A percentile compares a stretch with the other conserved stretches of the same genome.
Evolutionary conservation across 2,113 vertebrate species (phyloP).

Genomic region (Cebus imitator): DNA sequence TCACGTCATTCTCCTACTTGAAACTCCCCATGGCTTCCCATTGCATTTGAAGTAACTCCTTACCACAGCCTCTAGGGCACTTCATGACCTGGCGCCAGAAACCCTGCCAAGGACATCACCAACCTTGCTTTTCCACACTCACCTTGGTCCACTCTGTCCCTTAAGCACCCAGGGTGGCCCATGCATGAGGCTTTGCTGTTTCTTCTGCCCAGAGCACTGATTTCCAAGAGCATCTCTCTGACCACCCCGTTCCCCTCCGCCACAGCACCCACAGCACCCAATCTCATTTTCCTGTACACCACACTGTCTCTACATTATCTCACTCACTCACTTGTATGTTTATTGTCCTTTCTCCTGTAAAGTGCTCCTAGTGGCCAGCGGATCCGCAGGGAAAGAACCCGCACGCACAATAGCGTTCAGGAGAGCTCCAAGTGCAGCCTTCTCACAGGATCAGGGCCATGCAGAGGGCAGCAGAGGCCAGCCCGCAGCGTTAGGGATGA

Average conservation of each 20-base stretch:
- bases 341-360: not conserved
- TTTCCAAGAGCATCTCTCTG: not conserved
- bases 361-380: not conserved
- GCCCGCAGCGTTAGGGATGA: no score
- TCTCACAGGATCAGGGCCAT: not conserved
- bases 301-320: not conserved
- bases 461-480: fast-evolving
- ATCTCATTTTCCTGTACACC: not conserved
- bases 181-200: not conserved
- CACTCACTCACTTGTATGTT: not conserved
- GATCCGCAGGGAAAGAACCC: not conserved
- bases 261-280: not conserved
- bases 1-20: not conserved
- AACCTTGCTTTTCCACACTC: not conserved
- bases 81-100: not conserved
- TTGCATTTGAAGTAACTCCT: not conserved
- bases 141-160: not conserved
- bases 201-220: not conserved
- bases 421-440: not conserved
- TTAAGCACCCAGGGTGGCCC: not conserved
- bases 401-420: fast-evolving
- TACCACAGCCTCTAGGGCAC: no score
- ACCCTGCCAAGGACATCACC: not conserved
- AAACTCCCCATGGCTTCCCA: not conserved
- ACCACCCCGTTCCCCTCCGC: not conserved